Evolutionary conservation across 2,113 vertebrate genomes (phyloP).

Genomic region (Clupea harengus): DNA sequence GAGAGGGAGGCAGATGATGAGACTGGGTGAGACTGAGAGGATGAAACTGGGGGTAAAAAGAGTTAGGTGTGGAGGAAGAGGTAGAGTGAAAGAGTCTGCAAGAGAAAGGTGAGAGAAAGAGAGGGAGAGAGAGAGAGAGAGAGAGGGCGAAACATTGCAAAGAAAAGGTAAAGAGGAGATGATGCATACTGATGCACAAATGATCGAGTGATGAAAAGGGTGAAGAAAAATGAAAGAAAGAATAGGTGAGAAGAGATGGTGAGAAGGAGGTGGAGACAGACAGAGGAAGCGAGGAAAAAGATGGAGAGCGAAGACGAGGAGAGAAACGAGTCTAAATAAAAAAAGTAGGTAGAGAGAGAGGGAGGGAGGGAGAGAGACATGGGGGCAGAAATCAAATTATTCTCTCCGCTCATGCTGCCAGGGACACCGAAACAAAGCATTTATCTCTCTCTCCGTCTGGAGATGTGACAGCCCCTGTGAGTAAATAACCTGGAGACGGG

Average conservation of each 20-base stretch:
- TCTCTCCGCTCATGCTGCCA: constrained; percentile 27
- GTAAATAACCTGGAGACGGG: constrained; percentile 25
- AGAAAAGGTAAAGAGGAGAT: not conserved
- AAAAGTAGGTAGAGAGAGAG: not conserved
- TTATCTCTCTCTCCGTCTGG: constrained; percentile 37
- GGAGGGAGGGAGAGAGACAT: not conserved
- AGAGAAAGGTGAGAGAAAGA: not conserved
- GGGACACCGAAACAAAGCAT: constrained; percentile 14
- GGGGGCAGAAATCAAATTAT: constrained; percentile 30
- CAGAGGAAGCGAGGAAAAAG: no score
- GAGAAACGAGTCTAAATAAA: not conserved
- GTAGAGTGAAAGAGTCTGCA: not conserved
- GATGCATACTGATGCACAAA: not conserved
- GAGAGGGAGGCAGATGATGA: not conserved
- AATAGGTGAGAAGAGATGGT: not conserved
- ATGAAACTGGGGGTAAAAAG: not conserved
- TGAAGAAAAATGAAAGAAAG: not conserved
- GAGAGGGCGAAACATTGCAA: not conserved
- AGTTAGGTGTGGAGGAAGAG: not conserved
- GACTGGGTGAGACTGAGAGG: constrained; percentile 1
- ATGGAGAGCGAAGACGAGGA: not conserved
- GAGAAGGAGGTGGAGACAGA: no score
- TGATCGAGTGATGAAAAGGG: not conserved
- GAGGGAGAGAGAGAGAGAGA: not conserved
- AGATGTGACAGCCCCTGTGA: constrained; percentile 37